A percentile compares a stretch with the other conserved stretches of the same genome.
These are phyloP conservation scores for Galaxias olidus DNA, from an alignment of 2,797 vertebrate species.

Conservation along the genomic window DNA sequence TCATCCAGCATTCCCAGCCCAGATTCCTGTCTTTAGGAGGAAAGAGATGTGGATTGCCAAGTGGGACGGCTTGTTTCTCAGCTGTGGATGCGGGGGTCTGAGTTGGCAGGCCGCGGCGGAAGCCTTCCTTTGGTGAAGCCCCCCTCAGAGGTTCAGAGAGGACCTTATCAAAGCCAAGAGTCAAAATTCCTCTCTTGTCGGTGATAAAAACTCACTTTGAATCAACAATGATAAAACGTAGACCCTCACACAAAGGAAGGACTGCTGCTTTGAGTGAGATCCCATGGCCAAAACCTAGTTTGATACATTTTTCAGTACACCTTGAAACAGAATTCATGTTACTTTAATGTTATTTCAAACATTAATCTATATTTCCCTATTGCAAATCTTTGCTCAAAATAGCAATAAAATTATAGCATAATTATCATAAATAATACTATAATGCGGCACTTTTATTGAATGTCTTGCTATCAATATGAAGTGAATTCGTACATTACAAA, in stretches of 20 bases:
- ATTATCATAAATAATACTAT: no score
- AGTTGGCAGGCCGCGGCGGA: slow-evolving; percentile 50
- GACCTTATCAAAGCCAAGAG: slow-evolving; percentile 51
- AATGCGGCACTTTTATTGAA: no score
- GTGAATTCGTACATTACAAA: no score
- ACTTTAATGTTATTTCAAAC: no score
- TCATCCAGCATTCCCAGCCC: slow-evolving; percentile 3
- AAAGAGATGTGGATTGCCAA: slow-evolving; percentile 13
- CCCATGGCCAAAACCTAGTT: background rate
- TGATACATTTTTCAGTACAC: no score
- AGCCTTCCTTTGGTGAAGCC: slow-evolving; percentile 47
- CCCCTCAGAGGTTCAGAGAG: slow-evolving; percentile 19
- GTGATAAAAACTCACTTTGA: slow-evolving; percentile 34
- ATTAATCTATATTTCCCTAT: no score
- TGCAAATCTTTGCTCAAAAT: no score
- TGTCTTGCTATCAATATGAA: no score
- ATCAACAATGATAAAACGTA: slow-evolving; percentile 11
- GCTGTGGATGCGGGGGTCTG: slow-evolving; percentile 36
- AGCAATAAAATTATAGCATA: no score
- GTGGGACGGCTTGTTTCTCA: slow-evolving; percentile 38
- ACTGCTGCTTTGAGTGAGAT: slow-evolving; percentile 18
- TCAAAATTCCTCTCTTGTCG: slow-evolving; percentile 47
- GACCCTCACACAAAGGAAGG: background rate
- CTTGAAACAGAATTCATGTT: no score
- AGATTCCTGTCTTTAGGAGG: background rate